Base-by-base conservation (phyloP, 2,797 vertebrate genomes). In the Amniataba percoides region DNA sequence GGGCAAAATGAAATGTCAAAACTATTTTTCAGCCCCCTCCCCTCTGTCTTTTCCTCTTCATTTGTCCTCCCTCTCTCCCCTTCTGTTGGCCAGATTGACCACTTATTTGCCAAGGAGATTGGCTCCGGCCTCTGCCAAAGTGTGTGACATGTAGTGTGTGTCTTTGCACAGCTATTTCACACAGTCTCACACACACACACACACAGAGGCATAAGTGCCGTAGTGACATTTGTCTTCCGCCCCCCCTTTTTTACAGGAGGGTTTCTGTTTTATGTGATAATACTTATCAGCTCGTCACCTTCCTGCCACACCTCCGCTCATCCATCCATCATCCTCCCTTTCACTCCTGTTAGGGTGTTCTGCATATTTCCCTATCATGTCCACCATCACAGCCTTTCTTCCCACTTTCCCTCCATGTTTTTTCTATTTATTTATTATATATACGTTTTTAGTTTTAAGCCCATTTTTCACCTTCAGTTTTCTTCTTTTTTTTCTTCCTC, bases 21-120 rank as follows among this genome's bases (percentile, higher is more conserved):
- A 55, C 31, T 48, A 69, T 87, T 87, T 82, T 73, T 65, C 34
- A 57, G 43, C 27, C 27, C 27, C 27, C 27, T 4, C 27, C 27
- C 27, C 27, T 78, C 67, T 71, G 60, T 80, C 56, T 62, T 51
- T 64, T 53, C 55, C 46, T 67, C 57, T 71, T 72, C 76, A 48
- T 48, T 76, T 64, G 45, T 42, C 31, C 31, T 77, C 64, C 63
- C 39, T 65, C 58, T 45, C 40, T 68, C 62, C 60, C 81, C 60
- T 73, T 83, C 87, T 86, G 87, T 85, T 86, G 72, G 63, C 72
- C 83, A 88, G 79, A 85, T 84, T 84, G 81, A 80, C 48, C 69
- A 25, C 9, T 36, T 85, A 71, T 63, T 72, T 85, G 85, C 87
- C 88, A 90, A 61, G 65, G 55, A 61, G 78, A 51, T 84, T 84